phyloP scores from a whole-genome alignment of 2,113 vertebrate species.

The Trochalopteron elliotii region DNA sequence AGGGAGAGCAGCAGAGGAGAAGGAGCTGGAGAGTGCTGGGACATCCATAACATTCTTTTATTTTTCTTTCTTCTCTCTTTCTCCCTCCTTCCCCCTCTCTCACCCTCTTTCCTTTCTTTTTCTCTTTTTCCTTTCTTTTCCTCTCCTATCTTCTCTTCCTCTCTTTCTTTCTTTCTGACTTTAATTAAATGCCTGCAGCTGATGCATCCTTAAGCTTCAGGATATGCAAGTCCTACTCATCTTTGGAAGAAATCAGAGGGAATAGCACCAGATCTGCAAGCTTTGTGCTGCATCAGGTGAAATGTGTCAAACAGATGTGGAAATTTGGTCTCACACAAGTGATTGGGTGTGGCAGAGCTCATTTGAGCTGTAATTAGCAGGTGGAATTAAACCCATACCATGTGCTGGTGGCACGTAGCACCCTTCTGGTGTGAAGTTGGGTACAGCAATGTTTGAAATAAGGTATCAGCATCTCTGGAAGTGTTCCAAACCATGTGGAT shows the following conservation, averaged over 20 bases:
- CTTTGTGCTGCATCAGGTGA: not conserved
- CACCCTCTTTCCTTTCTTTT: not conserved
- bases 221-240: not conserved
- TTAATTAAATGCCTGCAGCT: not conserved
- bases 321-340: not conserved
- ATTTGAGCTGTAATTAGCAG: not conserved
- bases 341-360: not conserved
- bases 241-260: not conserved
- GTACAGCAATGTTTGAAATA: not conserved
- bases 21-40: not conserved
- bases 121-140: too few relatives aligned
- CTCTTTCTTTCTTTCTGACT: too few relatives aligned
- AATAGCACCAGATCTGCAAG: not conserved
- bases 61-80: not conserved
- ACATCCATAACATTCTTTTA: fast-evolving
- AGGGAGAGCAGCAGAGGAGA: not conserved
- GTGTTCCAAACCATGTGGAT: not conserved
- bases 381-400: not conserved
- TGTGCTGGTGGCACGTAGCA: not conserved
- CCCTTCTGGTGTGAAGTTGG: not conserved
- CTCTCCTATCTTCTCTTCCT: too few relatives aligned
- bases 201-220: not conserved
- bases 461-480: not conserved
- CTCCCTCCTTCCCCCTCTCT: not conserved
- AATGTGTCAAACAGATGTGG: not conserved